Evolutionary conservation across 2,797 vertebrate species (phyloP).

Genomic region (Rhinogobio ventralis): DNA sequence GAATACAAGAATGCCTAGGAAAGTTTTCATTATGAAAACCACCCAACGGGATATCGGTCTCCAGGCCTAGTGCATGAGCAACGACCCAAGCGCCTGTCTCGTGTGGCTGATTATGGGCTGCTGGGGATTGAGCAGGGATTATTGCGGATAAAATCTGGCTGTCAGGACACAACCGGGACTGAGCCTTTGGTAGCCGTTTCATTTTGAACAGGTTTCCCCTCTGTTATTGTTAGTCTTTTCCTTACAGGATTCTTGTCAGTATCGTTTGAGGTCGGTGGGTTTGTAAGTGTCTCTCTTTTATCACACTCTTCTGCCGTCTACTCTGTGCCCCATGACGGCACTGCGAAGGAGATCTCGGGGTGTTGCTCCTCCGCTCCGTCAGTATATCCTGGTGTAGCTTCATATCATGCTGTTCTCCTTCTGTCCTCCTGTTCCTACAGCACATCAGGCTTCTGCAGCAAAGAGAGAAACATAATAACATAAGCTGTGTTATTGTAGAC

Average conservation of each 20-base stretch:
- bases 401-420: constrained; percentile 59
- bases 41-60: neutral
- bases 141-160: constrained; percentile 69
- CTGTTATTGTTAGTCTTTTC: constrained; percentile 50
- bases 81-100: constrained; percentile 35
- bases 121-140: constrained; percentile 73
- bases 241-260: constrained; percentile 22
- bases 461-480: constrained; percentile 45
- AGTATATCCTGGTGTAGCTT: constrained; percentile 57
- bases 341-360: constrained; percentile 13
- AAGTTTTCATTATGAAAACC: constrained; percentile 26
- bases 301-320: constrained; percentile 2
- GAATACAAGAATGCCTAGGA: constrained; percentile 6
- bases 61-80: neutral
- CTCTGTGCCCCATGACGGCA: neutral
- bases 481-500: neutral
- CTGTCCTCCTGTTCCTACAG: constrained; percentile 58
- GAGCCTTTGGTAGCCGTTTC: constrained; percentile 35
- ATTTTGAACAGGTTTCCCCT: constrained; percentile 13
- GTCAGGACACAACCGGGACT: constrained; percentile 48
- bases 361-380: constrained; percentile 56
- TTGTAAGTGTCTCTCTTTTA: constrained; percentile 31
- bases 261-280: constrained; percentile 21
- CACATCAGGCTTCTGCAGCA: constrained; percentile 67
- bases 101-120: constrained; percentile 66